Conservation (phyloP, 2,888 invertebrate genomes). For the Sphinx pinastri region DNA sequence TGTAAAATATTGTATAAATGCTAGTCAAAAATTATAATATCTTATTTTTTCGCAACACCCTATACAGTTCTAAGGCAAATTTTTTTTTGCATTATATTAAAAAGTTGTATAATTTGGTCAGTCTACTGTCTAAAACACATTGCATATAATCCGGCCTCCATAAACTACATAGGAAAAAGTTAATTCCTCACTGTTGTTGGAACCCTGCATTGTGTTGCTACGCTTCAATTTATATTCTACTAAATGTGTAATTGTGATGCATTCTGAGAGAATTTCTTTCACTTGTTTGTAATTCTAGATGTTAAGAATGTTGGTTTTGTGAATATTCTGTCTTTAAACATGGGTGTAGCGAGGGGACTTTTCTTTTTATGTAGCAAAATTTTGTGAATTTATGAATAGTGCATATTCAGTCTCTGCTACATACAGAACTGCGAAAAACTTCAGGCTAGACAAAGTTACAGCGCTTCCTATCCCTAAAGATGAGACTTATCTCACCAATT, state of each 20-base stretch:
- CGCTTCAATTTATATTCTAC: not conserved
- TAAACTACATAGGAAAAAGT: not conserved
- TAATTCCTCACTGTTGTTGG: not conserved
- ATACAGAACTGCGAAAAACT: too few species aligned
- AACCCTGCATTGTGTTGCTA: not conserved
- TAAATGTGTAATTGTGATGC: not conserved
- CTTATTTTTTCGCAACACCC: too few species aligned
- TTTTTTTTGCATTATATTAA: too few species aligned
- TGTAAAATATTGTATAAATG: too few species aligned
- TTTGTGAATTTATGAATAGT: too few species aligned
- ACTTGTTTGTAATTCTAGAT: not conserved
- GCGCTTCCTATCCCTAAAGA: too few species aligned
- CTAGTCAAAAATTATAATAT: too few species aligned
- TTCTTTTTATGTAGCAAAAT: too few species aligned
- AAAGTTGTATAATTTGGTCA: not conserved
- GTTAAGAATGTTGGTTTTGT: not conserved
- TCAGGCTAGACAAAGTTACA: too few species aligned
- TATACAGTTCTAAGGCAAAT: too few species aligned
- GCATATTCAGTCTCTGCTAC: too few species aligned
- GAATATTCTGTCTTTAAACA: not conserved
- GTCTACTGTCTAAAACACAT: not conserved
- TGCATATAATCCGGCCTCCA: not conserved
- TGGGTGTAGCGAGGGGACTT: not conserved
- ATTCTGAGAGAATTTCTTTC: not conserved
- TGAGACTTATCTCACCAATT: too few species aligned